phyloP scores from a whole-genome alignment of 2,888 invertebrate genomes.

The Suillia variegata region DNA sequence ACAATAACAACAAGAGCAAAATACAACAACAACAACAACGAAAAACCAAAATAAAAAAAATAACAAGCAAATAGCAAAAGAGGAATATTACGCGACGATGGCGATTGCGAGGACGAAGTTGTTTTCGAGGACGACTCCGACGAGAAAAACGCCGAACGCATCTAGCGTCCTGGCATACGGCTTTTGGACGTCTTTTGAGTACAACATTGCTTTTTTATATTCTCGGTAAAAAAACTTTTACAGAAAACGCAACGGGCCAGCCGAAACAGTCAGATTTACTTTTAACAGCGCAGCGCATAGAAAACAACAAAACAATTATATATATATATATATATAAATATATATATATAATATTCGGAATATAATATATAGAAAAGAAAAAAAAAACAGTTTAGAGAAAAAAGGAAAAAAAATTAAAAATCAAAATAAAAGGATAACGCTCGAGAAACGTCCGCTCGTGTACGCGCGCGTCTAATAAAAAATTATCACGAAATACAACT shows the following conservation, averaged over 20 bases:
- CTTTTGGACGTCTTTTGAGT: slow-evolving; percentile 60
- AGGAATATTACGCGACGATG: slow-evolving; percentile 1
- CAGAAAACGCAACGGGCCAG: slow-evolving; percentile 4
- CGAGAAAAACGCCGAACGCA: slow-evolving; percentile 56
- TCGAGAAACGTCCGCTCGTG: neutral
- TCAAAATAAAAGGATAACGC: slow-evolving; percentile 18
- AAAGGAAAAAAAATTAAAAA: slow-evolving; percentile 16
- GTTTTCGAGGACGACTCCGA: slow-evolving; percentile 13
- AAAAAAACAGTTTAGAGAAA: slow-evolving; percentile 9
- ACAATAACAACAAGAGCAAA: neutral
- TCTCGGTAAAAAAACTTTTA: slow-evolving; percentile 42
- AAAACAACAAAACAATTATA: slow-evolving; percentile 34
- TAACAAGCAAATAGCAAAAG: neutral
- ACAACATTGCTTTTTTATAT: slow-evolving; percentile 58
- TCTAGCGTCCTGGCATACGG: slow-evolving; percentile 59
- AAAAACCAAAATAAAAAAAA: too few species aligned
- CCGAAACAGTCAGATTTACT: slow-evolving; percentile 25
- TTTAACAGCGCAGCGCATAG: slow-evolving; percentile 33
- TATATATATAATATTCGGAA: slow-evolving; percentile 11
- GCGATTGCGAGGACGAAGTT: neutral
- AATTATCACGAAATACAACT: too few species aligned
- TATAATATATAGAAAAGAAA: slow-evolving; percentile 4
- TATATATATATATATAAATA: slow-evolving; percentile 8
- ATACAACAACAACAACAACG: neutral
- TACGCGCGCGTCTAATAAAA: neutral